Evolutionary conservation across 2,888 invertebrate genomes (phyloP).

Genomic region (Amphiduros pacificus): DNA sequence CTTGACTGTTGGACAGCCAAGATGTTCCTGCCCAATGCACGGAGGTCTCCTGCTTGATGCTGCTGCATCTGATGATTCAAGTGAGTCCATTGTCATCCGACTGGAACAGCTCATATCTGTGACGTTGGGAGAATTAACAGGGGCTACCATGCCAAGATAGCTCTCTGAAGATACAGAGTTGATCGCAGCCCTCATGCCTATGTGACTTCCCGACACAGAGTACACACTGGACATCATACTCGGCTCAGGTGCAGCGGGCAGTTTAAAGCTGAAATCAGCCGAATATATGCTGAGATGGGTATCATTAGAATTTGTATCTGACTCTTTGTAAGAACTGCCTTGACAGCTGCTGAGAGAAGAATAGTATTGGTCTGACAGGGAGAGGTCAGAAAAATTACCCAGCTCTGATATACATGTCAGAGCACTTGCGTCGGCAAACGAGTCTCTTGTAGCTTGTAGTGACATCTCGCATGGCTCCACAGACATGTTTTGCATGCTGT

Average conservation of each 20-base stretch:
- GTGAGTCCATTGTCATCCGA: too few relatives aligned
- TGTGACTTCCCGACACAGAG: constrained; percentile 4
- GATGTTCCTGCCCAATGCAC: too few relatives aligned
- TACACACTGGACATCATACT: not conserved
- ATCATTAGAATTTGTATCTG: not conserved
- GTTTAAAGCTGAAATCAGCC: not conserved
- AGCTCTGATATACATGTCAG: too few relatives aligned
- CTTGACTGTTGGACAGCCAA: too few relatives aligned
- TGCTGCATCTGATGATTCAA: too few relatives aligned
- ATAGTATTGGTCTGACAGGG: not conserved
- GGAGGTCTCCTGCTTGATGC: too few relatives aligned
- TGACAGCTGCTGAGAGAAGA: not conserved
- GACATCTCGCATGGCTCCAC: too few relatives aligned
- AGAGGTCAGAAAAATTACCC: too few relatives aligned
- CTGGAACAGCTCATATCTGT: too few relatives aligned
- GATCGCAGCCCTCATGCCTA: not conserved
- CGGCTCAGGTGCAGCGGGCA: not conserved
- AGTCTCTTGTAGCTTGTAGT: not conserved
- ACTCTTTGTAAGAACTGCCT: constrained; percentile 17
- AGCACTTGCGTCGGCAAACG: not conserved
- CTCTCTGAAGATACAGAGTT: constrained; percentile 19
- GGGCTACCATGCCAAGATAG: constrained; percentile 17
- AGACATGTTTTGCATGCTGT: too few relatives aligned
- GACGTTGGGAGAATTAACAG: constrained; percentile 30
- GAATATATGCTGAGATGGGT: too few relatives aligned